Evolutionary conservation across 2,797 vertebrate species (phyloP), one percentile per base, ranked within the genome.

Genomic region (Poeciliopsis gracilis): DNA sequence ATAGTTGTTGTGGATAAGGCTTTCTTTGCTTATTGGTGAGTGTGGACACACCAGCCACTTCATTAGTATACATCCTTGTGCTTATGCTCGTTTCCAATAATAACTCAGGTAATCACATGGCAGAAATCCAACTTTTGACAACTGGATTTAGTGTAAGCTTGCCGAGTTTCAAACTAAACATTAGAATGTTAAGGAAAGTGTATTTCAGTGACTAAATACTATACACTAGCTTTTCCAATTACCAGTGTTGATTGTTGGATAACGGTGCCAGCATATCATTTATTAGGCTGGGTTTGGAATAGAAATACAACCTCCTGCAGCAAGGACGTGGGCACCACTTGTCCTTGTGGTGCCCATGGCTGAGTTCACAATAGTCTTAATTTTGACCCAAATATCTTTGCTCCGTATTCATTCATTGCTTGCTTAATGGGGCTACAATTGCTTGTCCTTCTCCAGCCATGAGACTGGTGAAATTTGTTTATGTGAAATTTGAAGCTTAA

Each of bases 21-120:
- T 72, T 55, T 78, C 5, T 53, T 12, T 78, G 74, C 83, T 87
- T 82, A 75, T 45, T 87, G 86, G 85, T 82, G 89, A 75, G 59
- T 28, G 72, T 72, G 36, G 11, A 70, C 38, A 11, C 66, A 77
- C 53, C 23, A 72, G 30, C 59, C 30, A 33, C 15, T 63, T 33
- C 5, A 30, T 61, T 61, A 30, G 28, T 33, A 30, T 61, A 33
- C 12, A 61, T 13, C 11, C 13, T 28, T 28, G 12, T 15, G 28
- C 13, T 15, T 33, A 30, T 28, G 28, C 53, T 61, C 33, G 13
- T 15, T 61, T 30, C 1, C 0, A 5, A 43, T 59, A 33, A 61
- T 33, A 61, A 15, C 28, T 33, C n/a, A 61, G 28, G 13, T 28
- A 16, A 28, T 33, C 57, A 30, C 13, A 5, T 59, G 57, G 57